Evolutionary conservation across 1,140 invertebrate genomes (phyloP), one percentile per base, ranked within the genome.

Genomic region (Caenorhabditis inopinata): DNA sequence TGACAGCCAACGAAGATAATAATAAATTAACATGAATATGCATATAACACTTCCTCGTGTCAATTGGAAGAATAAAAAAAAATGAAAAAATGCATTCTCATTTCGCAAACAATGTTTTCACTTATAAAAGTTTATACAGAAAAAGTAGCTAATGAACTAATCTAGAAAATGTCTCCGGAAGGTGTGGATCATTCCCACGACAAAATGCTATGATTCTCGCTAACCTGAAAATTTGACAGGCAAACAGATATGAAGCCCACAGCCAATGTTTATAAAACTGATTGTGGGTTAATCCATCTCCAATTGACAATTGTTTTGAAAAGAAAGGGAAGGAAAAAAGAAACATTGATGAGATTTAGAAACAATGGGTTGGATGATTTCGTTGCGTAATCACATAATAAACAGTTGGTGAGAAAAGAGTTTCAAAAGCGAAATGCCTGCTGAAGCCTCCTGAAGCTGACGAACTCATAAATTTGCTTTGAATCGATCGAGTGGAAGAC

Each of bases 381-480:
- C 58, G 7, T 68, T 42, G 58, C 32, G 58, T 68, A 68, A 68
- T 68, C 58, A 68, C 58, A 68, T n/a, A 68, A 68, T 68, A 38
- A 68, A 68, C 58, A 68, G 58, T 68, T 68, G 58, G 29, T 68
- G 58, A 68, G 32, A 42, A 68, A 68, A 68, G n/a, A 68, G 32
- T 38, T 21, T 42, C 32, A 38, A 68, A 68, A 32, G 32, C 23
- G n/a, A 68, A 27, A 32, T 4, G 16, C 14, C 18, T 27, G 53
- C 3, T 2, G n/a, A 29, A n/a, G 51, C 25, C 3, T 18, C 48
- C 21, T 5, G 58, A 32, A 21, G 0, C 32, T 42, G 16, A 9
- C 32, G 58, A 68, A 68, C 58, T 68, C 58, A 68, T 68, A 68
- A 68, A 68, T 68, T 68, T 68, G 58, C 58, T 68, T 68, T 12